phyloP scores from a whole-genome alignment of 2,797 vertebrate species.

The Muscicapa striata region DNA sequence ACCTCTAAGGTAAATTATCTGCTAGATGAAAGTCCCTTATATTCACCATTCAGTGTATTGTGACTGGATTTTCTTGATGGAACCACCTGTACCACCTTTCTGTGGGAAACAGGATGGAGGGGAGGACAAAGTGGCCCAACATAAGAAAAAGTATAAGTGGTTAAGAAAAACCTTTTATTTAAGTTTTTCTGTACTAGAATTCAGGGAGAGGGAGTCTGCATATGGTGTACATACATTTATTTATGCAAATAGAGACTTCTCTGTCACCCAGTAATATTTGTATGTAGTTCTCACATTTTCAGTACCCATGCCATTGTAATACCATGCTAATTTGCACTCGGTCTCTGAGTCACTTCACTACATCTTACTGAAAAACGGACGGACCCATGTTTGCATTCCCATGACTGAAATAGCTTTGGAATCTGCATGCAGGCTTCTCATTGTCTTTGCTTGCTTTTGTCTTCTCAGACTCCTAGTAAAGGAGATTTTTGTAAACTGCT shows the following conservation, averaged over 20 bases:
- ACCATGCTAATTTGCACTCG: background rate
- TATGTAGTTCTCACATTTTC: background rate
- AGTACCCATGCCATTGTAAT: background rate
- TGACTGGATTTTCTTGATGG: background rate
- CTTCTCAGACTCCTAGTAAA: background rate
- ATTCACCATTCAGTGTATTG: background rate
- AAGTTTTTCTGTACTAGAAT: background rate
- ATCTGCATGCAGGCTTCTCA: slow-evolving; percentile 7
- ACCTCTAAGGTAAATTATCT: background rate
- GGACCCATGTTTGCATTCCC: slow-evolving; percentile 38
- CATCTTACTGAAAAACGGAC: background rate
- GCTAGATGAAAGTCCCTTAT: background rate
- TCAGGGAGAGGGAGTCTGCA: background rate
- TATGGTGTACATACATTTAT: background rate
- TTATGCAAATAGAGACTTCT: background rate
- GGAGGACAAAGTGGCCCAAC: background rate
- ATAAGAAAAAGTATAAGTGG: background rate
- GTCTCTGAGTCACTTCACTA: background rate
- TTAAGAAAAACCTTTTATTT: background rate
- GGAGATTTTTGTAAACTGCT: background rate
- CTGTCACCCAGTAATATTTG: background rate
- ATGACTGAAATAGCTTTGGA: slow-evolving; percentile 32
- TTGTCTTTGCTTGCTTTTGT: slow-evolving; percentile 32
- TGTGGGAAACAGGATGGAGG: background rate
- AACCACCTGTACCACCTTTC: background rate